These are phyloP conservation scores for Ceyx cyanopectus DNA, from an alignment of 2,113 vertebrate genomes.

Conservation along the genomic window DNA sequence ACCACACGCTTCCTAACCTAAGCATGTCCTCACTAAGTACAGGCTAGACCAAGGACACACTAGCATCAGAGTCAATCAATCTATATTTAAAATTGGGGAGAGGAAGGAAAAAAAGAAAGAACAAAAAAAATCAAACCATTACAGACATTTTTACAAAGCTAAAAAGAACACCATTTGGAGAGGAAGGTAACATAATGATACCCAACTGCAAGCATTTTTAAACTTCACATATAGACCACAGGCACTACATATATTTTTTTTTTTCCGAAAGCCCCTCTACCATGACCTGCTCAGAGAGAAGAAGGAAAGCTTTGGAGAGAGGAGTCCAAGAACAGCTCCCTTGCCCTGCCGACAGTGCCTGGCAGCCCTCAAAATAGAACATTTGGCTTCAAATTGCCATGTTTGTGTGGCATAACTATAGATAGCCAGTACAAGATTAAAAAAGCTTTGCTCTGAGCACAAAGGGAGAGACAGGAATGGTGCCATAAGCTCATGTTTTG, in stretches of 20 bases:
- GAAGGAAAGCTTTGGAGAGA: not conserved
- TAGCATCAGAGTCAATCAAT: not conserved
- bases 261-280: not conserved
- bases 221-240: not conserved
- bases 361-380: not conserved
- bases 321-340: not conserved
- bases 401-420: constrained; percentile 40
- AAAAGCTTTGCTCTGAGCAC: constrained; percentile 60
- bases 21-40: not conserved
- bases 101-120: not conserved
- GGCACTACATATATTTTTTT: not conserved
- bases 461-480: constrained; percentile 58
- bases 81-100: not conserved
- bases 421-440: constrained; percentile 43
- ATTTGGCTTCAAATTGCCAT: constrained; percentile 47
- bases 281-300: not conserved
- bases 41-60: not conserved
- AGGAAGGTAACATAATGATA: not conserved
- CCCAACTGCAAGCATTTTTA: not conserved
- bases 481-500: constrained; percentile 67
- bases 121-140: not conserved
- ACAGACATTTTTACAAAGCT: not conserved
- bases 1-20: not conserved
- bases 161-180: not conserved
- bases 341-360: not conserved